Conservation (phyloP, 2,888 invertebrate species). For the Lissonota sp. region DNA sequence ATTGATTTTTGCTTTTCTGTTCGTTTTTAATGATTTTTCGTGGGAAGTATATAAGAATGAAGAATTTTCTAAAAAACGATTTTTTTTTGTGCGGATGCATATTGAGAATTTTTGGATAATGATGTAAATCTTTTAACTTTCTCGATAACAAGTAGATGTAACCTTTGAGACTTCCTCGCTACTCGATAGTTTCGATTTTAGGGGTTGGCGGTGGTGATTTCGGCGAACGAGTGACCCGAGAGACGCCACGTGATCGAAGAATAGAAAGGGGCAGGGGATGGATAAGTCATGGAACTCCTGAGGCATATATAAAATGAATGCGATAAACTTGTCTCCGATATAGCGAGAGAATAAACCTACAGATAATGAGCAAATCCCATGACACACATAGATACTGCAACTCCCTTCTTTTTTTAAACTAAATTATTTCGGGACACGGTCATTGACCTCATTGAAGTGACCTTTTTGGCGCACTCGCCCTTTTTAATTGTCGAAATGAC, state of each 20-base stretch:
- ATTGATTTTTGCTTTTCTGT: slow-evolving; percentile 22
- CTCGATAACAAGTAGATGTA: background rate
- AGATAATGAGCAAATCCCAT: slow-evolving; percentile 1
- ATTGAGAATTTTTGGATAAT: too few relatives aligned
- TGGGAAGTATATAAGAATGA: background rate
- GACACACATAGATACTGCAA: background rate
- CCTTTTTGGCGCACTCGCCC: too few relatives aligned
- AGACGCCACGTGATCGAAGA: slow-evolving; percentile 22
- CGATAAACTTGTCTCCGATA: background rate
- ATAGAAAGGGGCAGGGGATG: background rate
- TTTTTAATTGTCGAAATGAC: too few relatives aligned
- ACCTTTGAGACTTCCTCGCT: background rate
- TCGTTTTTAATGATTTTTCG: background rate
- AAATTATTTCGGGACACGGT: background rate
- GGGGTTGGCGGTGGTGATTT: background rate
- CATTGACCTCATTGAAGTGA: too few relatives aligned
- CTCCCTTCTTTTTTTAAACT: background rate
- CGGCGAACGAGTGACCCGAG: background rate
- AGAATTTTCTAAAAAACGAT: too few relatives aligned
- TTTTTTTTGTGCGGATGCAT: too few relatives aligned
- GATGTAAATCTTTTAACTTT: too few relatives aligned
- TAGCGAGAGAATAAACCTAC: background rate
- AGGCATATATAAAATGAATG: slow-evolving; percentile 11
- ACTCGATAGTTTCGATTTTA: background rate
- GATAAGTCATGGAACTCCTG: slow-evolving; percentile 24